Base-by-base conservation (phyloP, 1,140 invertebrate species). In the Orussus abietinus region DNA sequence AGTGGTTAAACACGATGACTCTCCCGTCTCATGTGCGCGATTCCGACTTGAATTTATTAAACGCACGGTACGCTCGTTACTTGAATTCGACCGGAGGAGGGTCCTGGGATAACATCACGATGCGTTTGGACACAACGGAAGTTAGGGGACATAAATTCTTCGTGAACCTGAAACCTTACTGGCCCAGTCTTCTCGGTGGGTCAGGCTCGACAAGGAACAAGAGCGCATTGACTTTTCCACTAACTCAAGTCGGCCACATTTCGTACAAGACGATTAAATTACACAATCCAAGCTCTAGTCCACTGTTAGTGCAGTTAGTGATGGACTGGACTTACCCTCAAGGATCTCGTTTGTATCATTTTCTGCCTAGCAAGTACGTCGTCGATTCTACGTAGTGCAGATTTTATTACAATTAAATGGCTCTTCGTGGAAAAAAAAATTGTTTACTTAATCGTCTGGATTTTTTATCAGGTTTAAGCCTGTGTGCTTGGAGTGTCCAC, bases 201-300 rank as follows among this genome's bases (percentile, higher is more conserved):
- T 42, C 53, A 11, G 57, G 66, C 12, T 65, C 70, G 21, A 51
- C 46, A 46, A 72, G 58, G 39, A 76, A 76, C 53, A 69, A 69
- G 45, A 72, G 71, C 35, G 58, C 75, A 25, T 61, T 90, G 39
- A 73, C 75, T 40, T 91, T 91, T 75, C 88, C 89, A 6, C 63
- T 91, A 18, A 91, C 88, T 4, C 87, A 91, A 71, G 80, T 92
- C 44, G 85, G 85, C 32, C 90, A 90, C 64, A 77, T 76, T 21
- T 81, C 85, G n/a, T 80, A 83, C 42, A 66, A 75, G 45, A 76
- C 76, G 35, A 62, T 85, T 25, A 76, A 74, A 22, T 55, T 86
- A 20, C 57, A 71, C 41, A 86, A 86, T 72, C 83, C 83, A 25
- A 78, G 78, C 18, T 69, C 71, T 52, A 75, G 72, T 58, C 74